These are phyloP conservation scores for Limnothrissa miodon DNA, from an alignment of 2,113 vertebrate species.

Conservation along the genomic window DNA sequence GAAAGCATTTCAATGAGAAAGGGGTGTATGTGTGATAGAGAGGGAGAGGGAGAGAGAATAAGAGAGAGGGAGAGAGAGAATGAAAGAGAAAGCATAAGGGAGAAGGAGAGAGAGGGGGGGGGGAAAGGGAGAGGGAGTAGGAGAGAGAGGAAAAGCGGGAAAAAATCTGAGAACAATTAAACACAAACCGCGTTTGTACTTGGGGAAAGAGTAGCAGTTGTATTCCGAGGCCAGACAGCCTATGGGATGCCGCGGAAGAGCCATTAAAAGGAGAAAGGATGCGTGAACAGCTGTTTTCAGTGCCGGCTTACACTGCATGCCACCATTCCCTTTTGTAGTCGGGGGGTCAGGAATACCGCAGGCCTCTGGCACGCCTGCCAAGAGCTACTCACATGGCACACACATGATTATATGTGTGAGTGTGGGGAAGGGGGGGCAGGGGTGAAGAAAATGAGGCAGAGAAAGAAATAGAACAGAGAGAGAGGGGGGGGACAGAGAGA, in stretches of 20 bases:
- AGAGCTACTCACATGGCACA: slow-evolving; percentile 58
- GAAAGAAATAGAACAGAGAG: neutral
- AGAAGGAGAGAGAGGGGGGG: neutral
- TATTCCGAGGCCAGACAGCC: slow-evolving; percentile 59
- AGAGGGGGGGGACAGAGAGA: neutral
- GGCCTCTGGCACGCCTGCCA: slow-evolving; percentile 44
- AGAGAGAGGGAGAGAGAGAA: neutral
- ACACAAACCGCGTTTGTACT: slow-evolving; percentile 67
- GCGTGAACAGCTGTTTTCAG: slow-evolving; percentile 70
- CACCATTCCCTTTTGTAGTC: slow-evolving; percentile 58
- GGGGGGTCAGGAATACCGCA: slow-evolving; percentile 55
- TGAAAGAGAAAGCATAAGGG: slow-evolving; percentile 53
- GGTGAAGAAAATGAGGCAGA: slow-evolving; percentile 12
- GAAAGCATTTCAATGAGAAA: slow-evolving; percentile 48
- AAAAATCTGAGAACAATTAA: slow-evolving; percentile 73
- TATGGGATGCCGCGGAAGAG: slow-evolving; percentile 65
- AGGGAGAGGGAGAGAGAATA: neutral
- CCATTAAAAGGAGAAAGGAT: slow-evolving; percentile 71
- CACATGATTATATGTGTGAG: slow-evolving; percentile 51
- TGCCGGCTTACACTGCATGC: slow-evolving; percentile 58
- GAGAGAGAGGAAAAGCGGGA: slow-evolving; percentile 32
- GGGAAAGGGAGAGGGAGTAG: neutral
- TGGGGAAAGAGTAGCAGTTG: slow-evolving; percentile 63
- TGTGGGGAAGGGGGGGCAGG: neutral
- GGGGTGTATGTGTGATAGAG: neutral